Percentiles rank a stretch among this genome's conserved stretches.
Evolutionary conservation across 2,797 vertebrate genomes (phyloP).

Genomic region (Glyptemys insculpta): DNA sequence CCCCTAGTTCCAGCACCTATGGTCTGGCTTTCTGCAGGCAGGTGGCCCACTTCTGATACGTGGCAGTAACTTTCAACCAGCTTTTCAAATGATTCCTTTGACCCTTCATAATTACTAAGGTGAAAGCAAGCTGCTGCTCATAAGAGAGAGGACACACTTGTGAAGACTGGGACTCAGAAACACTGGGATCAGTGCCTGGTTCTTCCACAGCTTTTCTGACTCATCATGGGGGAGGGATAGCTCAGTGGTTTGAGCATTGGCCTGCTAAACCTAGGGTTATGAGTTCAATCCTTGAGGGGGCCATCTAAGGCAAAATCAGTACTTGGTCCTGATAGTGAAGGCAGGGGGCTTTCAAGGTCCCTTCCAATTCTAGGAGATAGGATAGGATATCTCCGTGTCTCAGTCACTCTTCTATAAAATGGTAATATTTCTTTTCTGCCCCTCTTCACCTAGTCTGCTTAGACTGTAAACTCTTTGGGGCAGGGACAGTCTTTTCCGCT

Average conservation of each 20-base stretch:
- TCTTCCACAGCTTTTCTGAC: background rate
- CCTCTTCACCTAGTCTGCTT: background rate
- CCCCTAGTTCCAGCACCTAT: no score
- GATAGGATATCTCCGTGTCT: background rate
- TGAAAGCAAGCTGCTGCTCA: background rate
- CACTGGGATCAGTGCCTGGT: background rate
- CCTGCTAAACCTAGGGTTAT: no score
- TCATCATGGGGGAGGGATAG: background rate
- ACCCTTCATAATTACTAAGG: background rate
- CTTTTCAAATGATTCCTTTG: background rate
- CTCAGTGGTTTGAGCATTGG: no score
- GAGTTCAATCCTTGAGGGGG: no score
- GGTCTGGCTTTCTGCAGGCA: background rate
- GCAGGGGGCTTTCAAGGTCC: no score
- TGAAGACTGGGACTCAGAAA: background rate
- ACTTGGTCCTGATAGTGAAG: no score
- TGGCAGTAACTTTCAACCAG: background rate
- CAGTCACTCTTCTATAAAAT: background rate
- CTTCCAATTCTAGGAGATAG: no score
- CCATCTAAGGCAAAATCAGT: no score
- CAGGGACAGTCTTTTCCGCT: background rate
- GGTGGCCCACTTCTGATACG: background rate
- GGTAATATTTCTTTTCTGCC: background rate
- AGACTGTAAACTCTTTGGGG: background rate
- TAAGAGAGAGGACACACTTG: background rate